Base-by-base conservation (phyloP, 2,888 invertebrate genomes). In the Tipula lateralis region DNA sequence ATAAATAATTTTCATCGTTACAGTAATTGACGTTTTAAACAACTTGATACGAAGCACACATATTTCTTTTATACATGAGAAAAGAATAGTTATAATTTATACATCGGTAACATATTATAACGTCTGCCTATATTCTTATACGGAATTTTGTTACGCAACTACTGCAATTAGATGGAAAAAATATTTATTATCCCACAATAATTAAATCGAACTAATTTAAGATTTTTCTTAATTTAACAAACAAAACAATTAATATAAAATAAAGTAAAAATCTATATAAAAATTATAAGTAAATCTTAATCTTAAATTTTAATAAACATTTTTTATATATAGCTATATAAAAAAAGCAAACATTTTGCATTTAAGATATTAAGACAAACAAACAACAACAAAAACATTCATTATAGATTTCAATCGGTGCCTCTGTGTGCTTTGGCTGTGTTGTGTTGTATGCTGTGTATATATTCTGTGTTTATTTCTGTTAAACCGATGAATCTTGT, bases 331-430 rank as follows among this genome's bases (percentile, higher is more conserved):
- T 6, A 50, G n/a, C 5, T 2, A 7, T 50, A 66, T 66, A 66
- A 66, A 66, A 66, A 66, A 19, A 66, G 9, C 7, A 44, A 44
- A 44, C 24, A 24, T 24, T 66, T 24, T 66, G 66, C 66, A 66
- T 66, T 66, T 66, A 19, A 66, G 66, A 66, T 66, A 66, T 66
- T 24, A 24, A 66, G 24, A 66, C 66, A 66, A 66, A 66, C 66
- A 66, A 66, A 66, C 66, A 66, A 66, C 66, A 66, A 66, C 66
- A 66, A 66, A 24, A 66, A 66, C 12, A 24, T 66, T 66, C 66
- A 66, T 66, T 66, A 66, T 66, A 66, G 66, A 66, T 66, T 66
- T 66, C 66, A 66, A 66, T 66, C 66, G 66, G n/a, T 66, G 66
- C 66, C 66, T 66, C 24, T 19, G 66, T 24, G 66, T 66, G 19